Percentiles rank a stretch among this genome's conserved stretches.
These are phyloP conservation scores for Empidonax traillii DNA, from an alignment of 2,113 vertebrate genomes.

Conservation along the genomic window DNA sequence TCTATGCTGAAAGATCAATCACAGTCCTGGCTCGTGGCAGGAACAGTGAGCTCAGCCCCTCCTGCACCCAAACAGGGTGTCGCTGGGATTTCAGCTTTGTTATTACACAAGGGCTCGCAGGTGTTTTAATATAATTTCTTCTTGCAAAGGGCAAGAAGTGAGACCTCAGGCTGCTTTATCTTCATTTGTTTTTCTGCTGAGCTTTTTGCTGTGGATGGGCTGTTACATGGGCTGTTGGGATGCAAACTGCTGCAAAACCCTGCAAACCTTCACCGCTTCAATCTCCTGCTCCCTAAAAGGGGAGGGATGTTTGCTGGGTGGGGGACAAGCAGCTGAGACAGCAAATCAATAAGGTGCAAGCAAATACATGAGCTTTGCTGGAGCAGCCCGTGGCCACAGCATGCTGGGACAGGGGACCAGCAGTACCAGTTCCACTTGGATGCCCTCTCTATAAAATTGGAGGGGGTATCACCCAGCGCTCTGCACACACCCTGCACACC, in stretches of 20 bases:
- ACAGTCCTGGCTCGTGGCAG: background rate
- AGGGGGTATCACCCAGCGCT: background rate
- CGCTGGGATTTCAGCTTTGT: background rate
- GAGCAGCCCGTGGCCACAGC: background rate
- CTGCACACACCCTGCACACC: accelerated
- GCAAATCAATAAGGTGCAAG: background rate
- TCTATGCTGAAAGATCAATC: background rate
- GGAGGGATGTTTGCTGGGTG: background rate
- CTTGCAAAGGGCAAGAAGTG: background rate
- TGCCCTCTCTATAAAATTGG: background rate
- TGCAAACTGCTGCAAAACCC: background rate
- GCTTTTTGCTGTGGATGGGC: background rate
- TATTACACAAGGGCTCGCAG: background rate
- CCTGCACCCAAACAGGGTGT: background rate
- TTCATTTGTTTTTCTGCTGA: background rate
- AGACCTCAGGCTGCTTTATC: background rate
- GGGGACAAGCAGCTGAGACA: background rate
- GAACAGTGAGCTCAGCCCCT: background rate
- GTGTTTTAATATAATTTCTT: background rate
- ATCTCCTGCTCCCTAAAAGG: background rate
- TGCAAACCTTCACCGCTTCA: background rate
- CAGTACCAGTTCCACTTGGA: accelerated
- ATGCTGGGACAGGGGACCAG: background rate
- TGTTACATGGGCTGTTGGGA: background rate
- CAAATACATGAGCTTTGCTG: background rate